Conservation (phyloP, 1,140 invertebrate species). For the Drosophila eugracilis region DNA sequence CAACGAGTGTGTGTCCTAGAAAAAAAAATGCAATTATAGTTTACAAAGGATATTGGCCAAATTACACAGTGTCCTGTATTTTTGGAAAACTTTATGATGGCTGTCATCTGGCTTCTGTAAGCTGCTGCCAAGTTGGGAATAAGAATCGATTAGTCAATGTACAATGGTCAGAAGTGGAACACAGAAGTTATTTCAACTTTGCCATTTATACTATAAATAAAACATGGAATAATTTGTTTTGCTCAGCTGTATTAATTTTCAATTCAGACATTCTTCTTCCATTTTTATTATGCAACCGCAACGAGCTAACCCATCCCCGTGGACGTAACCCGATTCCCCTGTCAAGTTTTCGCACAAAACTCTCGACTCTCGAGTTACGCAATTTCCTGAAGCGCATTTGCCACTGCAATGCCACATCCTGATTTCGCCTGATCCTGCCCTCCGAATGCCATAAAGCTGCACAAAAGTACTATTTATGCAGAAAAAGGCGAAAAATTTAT, state of each 20-base stretch:
- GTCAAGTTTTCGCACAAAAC: conserved; percentile 33
- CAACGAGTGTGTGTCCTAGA: conserved; percentile 17
- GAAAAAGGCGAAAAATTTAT: conserved; percentile 66
- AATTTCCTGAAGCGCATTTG: conserved; percentile 66
- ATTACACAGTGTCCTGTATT: conserved; percentile 28
- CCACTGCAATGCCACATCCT: conserved; percentile 68
- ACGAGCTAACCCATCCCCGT: background rate
- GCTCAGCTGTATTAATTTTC: conserved; percentile 6
- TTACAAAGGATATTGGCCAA: conserved; percentile 23
- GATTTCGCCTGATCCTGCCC: conserved; percentile 22
- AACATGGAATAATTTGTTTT: conserved; percentile 9
- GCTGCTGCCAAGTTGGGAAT: conserved; percentile 37
- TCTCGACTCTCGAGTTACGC: conserved; percentile 64
- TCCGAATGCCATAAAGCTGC: conserved; percentile 52
- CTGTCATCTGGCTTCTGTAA: conserved; percentile 58
- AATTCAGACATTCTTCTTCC: background rate
- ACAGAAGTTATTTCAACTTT: conserved; percentile 17
- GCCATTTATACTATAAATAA: conserved; percentile 6
- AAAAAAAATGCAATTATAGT: conserved; percentile 47
- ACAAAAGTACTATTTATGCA: conserved; percentile 73
- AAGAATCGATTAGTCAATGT: conserved; percentile 34
- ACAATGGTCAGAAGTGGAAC: conserved; percentile 18
- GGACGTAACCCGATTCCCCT: conserved; percentile 33
- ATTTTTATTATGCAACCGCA: conserved; percentile 5
- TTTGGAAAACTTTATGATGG: conserved; percentile 59